Base-by-base conservation (phyloP, 2,113 vertebrate genomes). In the Gnathonemus longibarbis region DNA sequence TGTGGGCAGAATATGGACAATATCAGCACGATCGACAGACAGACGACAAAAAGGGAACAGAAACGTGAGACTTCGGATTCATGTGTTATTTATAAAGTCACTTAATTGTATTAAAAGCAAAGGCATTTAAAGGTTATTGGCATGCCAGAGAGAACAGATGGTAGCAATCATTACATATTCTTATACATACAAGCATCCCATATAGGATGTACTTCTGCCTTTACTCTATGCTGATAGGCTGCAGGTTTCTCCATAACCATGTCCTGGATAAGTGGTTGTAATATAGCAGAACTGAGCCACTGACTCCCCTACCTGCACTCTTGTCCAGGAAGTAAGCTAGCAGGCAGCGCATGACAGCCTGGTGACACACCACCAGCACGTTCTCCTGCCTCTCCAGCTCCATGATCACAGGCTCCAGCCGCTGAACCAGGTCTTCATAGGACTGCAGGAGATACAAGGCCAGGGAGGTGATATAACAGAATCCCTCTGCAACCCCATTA, bases 321-420 rank as follows among this genome's bases (percentile, higher is more conserved):
- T 99, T 98, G 93, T 98, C 97, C 92, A 98, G 94, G 94, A 98
- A 98, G 92, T 99, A 99, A 1, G 98, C 97, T 45, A 99, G 95
- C 92, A 99, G 95, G 91, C 97, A 99, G 3, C 97, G 95, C 97
- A 98, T 98, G 1, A 97, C 97, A 0, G 97, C 97, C 93, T 98
- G 97, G 90, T 98, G 98, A 89, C 97, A 98, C 56, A 98, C 92
- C 13, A 98, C 98, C 83, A 98, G 49, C 0, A 99, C 97, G 11
- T 99, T 98, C 95, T 98, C 97, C 94, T 99, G 98, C 31, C 97
- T 89, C 93, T 98, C 98, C 95, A 99, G 95, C 94, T 98, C 98
- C 98, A 98, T 98, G 94, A 99, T 98, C 89, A 98, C 98, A 0
- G 98, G 98, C 92, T 98, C 98, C 94, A 99, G 91, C 5, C 97